phyloP scores from a whole-genome alignment of 2,888 invertebrate species.

The Napeogenes sylphis region DNA sequence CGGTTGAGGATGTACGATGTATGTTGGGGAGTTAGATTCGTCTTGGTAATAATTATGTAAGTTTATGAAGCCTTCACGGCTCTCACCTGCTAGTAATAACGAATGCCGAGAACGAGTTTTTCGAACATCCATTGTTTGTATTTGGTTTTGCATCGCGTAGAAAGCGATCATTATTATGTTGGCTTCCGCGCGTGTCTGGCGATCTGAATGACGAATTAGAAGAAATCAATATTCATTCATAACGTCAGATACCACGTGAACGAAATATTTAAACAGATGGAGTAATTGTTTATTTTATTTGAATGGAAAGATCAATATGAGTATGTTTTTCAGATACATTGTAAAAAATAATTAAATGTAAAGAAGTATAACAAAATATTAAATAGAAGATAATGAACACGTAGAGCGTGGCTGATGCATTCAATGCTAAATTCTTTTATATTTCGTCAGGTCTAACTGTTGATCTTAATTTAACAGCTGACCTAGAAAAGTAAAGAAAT shows the following conservation, averaged over 20 bases:
- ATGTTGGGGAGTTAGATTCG: slow-evolving; percentile 24
- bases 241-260: slow-evolving; percentile 1
- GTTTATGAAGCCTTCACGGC: slow-evolving; percentile 10
- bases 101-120: slow-evolving; percentile 42
- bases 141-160: slow-evolving; percentile 25
- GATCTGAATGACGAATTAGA: neutral
- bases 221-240: neutral
- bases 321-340: too few relatives aligned
- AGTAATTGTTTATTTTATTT: too few relatives aligned
- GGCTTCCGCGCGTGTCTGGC: slow-evolving; percentile 23
- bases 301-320: too few relatives aligned
- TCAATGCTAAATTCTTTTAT: slow-evolving; percentile 14
- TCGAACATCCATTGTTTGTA: slow-evolving; percentile 36
- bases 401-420: slow-evolving; percentile 8
- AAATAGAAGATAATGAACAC: neutral
- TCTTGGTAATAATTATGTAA: slow-evolving; percentile 28
- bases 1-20: slow-evolving; percentile 26
- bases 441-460: slow-evolving; percentile 24
- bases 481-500: slow-evolving; percentile 23
- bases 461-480: slow-evolving; percentile 22
- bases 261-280: too few relatives aligned
- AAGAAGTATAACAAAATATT: neutral
- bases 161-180: slow-evolving; percentile 31
- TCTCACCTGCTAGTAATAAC: slow-evolving; percentile 23
- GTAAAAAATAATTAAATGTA: too few relatives aligned